A percentile compares a stretch with the other conserved stretches of the same genome.
phyloP scores from a whole-genome alignment of 2,888 invertebrate species.

The Steinernema carpocapsae region DNA sequence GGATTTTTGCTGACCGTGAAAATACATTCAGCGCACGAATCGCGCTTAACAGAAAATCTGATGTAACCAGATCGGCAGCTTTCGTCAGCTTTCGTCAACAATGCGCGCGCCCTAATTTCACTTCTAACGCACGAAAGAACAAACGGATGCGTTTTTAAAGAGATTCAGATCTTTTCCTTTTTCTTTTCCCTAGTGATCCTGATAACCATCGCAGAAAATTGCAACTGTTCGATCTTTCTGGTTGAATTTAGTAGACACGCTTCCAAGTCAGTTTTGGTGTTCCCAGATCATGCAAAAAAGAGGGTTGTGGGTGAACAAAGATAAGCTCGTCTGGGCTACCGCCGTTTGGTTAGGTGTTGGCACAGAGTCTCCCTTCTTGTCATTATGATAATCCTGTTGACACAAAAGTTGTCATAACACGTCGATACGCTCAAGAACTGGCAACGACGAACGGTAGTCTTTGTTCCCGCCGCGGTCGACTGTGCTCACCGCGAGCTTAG shows the following conservation, averaged over 20 bases:
- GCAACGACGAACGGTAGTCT: neutral
- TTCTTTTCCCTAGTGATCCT: neutral
- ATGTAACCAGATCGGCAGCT: conserved; percentile 16
- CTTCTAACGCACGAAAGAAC: neutral
- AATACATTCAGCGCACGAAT: neutral
- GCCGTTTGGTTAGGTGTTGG: neutral
- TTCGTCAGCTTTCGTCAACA: conserved; percentile 32
- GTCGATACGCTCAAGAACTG: conserved; percentile 1
- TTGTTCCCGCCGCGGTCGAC: neutral
- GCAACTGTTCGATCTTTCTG: conserved; percentile 12
- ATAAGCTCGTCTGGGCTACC: too few relatives aligned
- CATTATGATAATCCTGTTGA: neutral
- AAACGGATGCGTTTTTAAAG: conserved; percentile 14
- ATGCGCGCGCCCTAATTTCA: conserved; percentile 28
- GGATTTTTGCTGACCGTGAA: neutral
- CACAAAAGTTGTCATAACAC: conserved; percentile 4
- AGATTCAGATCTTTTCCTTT: conserved; percentile 4
- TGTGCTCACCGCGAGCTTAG: neutral
- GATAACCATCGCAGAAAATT: conserved; percentile 19
- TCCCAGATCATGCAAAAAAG: too few relatives aligned
- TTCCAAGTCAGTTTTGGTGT: too few relatives aligned
- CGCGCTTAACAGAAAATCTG: conserved; percentile 26
- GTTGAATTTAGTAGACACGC: too few relatives aligned
- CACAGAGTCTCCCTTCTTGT: neutral
- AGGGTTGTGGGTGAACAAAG: too few relatives aligned